phyloP scores from a whole-genome alignment of 2,113 vertebrate genomes.

The Lasiurus borealis region DNA sequence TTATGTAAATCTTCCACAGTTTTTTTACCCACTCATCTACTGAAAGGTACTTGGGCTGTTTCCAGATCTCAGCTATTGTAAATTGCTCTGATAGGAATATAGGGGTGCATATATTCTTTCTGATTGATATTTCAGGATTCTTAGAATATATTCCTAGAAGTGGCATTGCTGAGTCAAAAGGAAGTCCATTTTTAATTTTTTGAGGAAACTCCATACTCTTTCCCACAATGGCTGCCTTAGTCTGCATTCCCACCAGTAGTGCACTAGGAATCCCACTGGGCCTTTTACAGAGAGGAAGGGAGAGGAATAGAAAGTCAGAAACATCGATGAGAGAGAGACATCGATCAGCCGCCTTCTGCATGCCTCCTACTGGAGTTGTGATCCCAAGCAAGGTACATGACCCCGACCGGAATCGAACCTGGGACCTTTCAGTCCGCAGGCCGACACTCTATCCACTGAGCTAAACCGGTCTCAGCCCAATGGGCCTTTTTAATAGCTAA shows the following conservation, averaged over 20 bases:
- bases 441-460: too few species aligned
- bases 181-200: not conserved
- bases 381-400: too few species aligned
- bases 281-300: too few species aligned
- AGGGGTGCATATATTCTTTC: not conserved
- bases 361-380: too few species aligned
- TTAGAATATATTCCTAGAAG: not conserved
- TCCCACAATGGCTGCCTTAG: not conserved
- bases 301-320: too few species aligned
- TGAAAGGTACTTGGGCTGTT: not conserved
- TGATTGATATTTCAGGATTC: not conserved
- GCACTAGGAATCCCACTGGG: not conserved
- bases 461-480: too few species aligned
- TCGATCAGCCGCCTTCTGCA: too few species aligned
- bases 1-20: not conserved
- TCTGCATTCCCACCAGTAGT: not conserved
- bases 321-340: too few species aligned
- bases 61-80: not conserved
- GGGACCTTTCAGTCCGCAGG: too few species aligned
- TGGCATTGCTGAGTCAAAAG: not conserved
- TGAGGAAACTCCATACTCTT: not conserved
- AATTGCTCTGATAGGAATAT: not conserved
- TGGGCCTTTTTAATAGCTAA: not conserved
- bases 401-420: too few species aligned
- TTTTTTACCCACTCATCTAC: not conserved